Evolutionary conservation across 1,140 invertebrate species (phyloP), one percentile per base, ranked within the genome.

Genomic region (Caenorhabditis tropicalis): DNA sequence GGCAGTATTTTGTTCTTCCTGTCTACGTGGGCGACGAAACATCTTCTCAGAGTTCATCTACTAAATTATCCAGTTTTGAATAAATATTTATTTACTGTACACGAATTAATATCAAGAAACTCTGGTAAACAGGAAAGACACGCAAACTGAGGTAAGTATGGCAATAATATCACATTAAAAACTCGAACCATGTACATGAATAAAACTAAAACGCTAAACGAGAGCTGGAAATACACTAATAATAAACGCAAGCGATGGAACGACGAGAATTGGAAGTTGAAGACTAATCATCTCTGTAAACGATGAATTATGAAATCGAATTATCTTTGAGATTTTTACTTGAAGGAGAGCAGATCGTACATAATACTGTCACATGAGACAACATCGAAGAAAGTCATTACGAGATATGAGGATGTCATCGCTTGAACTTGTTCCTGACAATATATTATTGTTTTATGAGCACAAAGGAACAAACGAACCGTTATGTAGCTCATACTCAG

Each of bases 381-480:
- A 48, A 84, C 65, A 31, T 84, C 83, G 49, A 84, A 84, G 36
- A 84, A 79, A 4, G 85, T 86, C 70, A 86, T 60, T 19, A 86
- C 27, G n/a, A 58, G 24, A 48, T 86, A 43, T 10, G 65, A 79
- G 19, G 24, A 58, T 1, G 83, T 84, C 79, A 84, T 65, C 29
- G 70, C 70, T 65, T 84, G 70, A n/a, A 84, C 83, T 46, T 80
- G 83, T 36, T 84, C 83, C 83, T 65, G 70, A 39, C n/a, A 84
- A 80, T 15, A 5, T 33, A 16, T 29, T 10, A 74, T 29, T 3
- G 10, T 43, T 36, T 49, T 36, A 21, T n/a, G n/a, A n/a, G 48
- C 0, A 80, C 1, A 80, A 49, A 10, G 0, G n/a, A 4, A 39
- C 19, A 21, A 36, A 53, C 79, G 0, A 19, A 82, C 81, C 33